Evolutionary conservation across 2,888 invertebrate species (phyloP).

Genomic region (Pachycephus smyrnensis): DNA sequence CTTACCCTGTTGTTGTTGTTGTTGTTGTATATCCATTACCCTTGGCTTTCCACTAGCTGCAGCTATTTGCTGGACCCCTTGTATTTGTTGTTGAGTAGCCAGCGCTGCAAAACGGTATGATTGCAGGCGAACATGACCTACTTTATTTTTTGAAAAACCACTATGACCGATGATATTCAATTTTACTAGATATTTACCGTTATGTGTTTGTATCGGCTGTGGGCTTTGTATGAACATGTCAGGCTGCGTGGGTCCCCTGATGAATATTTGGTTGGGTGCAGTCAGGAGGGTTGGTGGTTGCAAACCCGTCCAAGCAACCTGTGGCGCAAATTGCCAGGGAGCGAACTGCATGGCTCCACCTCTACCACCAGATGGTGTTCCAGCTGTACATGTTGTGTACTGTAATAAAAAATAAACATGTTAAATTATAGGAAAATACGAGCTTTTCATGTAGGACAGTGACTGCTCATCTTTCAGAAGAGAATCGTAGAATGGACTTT

Average conservation of each 20-base stretch:
- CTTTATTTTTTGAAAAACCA: background rate
- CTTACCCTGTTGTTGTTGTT: conserved; percentile 52
- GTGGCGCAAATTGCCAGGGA: conserved; percentile 83
- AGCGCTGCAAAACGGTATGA: conserved; percentile 49
- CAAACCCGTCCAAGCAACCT: conserved; percentile 82
- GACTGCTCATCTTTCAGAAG: background rate
- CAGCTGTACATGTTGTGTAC: conserved; percentile 65
- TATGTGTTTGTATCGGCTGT: conserved; percentile 75
- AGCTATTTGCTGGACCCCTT: conserved; percentile 62
- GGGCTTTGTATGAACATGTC: conserved; percentile 91
- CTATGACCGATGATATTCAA: background rate
- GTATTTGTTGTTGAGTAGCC: conserved; percentile 65
- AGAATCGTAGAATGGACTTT: conserved; percentile 6
- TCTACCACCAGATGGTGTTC: conserved; percentile 57
- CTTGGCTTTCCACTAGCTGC: conserved; percentile 62
- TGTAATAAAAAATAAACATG: conserved; percentile 30
- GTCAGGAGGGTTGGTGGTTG: conserved; percentile 77
- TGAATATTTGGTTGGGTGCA: conserved; percentile 85
- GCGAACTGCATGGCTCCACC: conserved; percentile 76
- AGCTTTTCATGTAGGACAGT: background rate
- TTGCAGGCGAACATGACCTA: background rate
- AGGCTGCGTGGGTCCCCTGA: conserved; percentile 80
- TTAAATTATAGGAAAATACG: conserved; percentile 8
- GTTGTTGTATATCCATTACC: conserved; percentile 66
- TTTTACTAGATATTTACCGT: conserved; percentile 66